phyloP scores from a whole-genome alignment of 2,888 invertebrate genomes.

The Rhingia rostrata region DNA sequence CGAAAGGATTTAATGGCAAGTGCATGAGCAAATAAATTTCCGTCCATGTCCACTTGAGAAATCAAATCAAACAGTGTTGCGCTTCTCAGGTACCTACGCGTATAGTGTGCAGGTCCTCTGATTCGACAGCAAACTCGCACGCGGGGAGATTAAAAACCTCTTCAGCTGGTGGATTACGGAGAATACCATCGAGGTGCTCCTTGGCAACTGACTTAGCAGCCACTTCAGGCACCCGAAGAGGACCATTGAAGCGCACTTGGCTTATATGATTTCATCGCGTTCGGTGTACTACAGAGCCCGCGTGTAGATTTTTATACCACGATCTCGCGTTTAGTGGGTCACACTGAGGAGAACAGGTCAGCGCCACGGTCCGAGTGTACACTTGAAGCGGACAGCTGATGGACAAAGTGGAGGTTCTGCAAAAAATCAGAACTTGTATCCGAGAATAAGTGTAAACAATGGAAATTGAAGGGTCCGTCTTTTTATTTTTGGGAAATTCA shows the following conservation, averaged over 20 bases:
- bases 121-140: background rate
- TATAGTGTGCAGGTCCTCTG: background rate
- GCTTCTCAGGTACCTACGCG: conserved; percentile 24
- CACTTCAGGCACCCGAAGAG: conserved; percentile 57
- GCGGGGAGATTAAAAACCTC: conserved; percentile 63
- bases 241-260: conserved; percentile 60
- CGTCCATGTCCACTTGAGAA: conserved; percentile 59
- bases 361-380: conserved; percentile 48
- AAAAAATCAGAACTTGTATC: conserved; percentile 57
- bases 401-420: conserved; percentile 61
- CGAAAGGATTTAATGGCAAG: conserved; percentile 58
- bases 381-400: conserved; percentile 66
- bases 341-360: conserved; percentile 53
- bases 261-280: conserved; percentile 36
- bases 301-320: conserved; percentile 33
- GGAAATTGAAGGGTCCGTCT: conserved; percentile 44
- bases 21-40: conserved; percentile 68
- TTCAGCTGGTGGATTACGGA: conserved; percentile 53
- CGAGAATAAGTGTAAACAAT: conserved; percentile 50
- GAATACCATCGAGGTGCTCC: conserved; percentile 62
- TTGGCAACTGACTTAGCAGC: conserved; percentile 54
- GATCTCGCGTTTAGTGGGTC: conserved; percentile 69
- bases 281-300: conserved; percentile 33
- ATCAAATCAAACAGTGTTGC: conserved; percentile 65
- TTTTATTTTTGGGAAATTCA: conserved; percentile 39